Percentiles rank a stretch among this genome's conserved stretches.
Conservation (phyloP, 2,888 invertebrate genomes). For the Scotopteryx bipunctaria region DNA sequence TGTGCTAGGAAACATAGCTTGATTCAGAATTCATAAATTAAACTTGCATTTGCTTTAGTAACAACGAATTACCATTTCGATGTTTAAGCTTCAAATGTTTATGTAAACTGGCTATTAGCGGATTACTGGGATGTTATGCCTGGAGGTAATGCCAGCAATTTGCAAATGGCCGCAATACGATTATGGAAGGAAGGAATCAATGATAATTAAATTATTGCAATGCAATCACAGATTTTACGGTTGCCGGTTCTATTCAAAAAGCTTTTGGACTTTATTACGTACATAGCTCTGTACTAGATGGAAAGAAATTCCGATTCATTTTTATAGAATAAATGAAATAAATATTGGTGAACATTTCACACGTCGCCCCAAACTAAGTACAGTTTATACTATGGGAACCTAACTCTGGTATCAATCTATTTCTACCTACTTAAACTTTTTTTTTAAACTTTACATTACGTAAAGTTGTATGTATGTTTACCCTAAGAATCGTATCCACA, state of each 20-base stretch:
- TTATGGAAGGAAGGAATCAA: constrained; percentile 45
- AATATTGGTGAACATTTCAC: too few relatives aligned
- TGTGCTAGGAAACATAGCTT: neutral
- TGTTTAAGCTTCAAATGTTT: constrained; percentile 25
- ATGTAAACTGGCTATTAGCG: constrained; percentile 29
- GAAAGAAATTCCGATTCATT: too few relatives aligned
- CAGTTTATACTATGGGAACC: too few relatives aligned
- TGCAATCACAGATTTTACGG: neutral
- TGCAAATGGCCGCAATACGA: constrained; percentile 44
- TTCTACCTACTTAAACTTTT: too few relatives aligned
- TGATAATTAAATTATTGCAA: constrained; percentile 46
- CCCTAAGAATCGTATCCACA: too few relatives aligned
- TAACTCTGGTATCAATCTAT: too few relatives aligned
- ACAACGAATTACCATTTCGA: constrained; percentile 19
- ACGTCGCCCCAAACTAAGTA: too few relatives aligned
- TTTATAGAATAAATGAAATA: too few relatives aligned
- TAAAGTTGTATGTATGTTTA: too few relatives aligned
- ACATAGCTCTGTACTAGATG: too few relatives aligned
- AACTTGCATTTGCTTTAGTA: constrained; percentile 14
- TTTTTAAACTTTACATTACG: too few relatives aligned
- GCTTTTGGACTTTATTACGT: neutral
- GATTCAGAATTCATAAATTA: constrained; percentile 18
- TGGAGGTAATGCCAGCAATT: constrained; percentile 31
- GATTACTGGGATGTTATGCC: constrained; percentile 28
- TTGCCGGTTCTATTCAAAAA: neutral